Evolutionary conservation across 1,140 invertebrate species (phyloP).

Genomic region (Scaptomyza hsui): DNA sequence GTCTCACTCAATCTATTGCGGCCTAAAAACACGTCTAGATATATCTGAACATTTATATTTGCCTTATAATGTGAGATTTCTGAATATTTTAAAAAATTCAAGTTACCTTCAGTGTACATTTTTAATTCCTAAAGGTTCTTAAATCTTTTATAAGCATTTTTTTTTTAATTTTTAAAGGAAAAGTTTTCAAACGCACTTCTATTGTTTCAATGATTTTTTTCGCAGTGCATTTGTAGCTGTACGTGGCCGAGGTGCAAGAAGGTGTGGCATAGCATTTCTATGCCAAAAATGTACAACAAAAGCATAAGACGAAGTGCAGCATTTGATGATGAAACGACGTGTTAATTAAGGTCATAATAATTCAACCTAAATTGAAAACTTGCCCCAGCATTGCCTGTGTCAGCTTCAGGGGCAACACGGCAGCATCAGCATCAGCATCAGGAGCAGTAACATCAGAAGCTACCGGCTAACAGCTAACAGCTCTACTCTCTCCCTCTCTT

Average conservation of each 20-base stretch:
- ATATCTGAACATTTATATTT: too few species aligned
- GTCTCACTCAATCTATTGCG: too few species aligned
- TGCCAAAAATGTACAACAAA: constrained; percentile 80
- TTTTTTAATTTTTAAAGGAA: too few species aligned
- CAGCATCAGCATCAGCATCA: not conserved
- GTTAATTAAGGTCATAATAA: constrained; percentile 83
- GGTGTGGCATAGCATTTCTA: constrained; percentile 37
- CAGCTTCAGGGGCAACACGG: constrained; percentile 1
- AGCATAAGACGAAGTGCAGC: constrained; percentile 77
- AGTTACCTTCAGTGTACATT: too few species aligned
- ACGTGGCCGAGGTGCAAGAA: not conserved
- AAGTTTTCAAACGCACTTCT: too few species aligned
- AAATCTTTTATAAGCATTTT: too few species aligned
- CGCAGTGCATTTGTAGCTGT: not conserved
- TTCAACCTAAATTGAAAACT: constrained; percentile 83
- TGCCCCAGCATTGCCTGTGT: constrained; percentile 49
- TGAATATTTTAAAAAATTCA: too few species aligned
- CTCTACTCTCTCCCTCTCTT: not conserved
- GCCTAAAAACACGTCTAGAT: too few species aligned
- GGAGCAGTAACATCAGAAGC: not conserved
- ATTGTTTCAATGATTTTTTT: not conserved
- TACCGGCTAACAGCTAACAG: constrained; percentile 1
- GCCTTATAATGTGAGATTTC: too few species aligned
- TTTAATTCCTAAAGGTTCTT: too few species aligned
- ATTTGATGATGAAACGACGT: constrained; percentile 82